Conservation (phyloP, 2,113 vertebrate species). For the Plectropomus leopardus region DNA sequence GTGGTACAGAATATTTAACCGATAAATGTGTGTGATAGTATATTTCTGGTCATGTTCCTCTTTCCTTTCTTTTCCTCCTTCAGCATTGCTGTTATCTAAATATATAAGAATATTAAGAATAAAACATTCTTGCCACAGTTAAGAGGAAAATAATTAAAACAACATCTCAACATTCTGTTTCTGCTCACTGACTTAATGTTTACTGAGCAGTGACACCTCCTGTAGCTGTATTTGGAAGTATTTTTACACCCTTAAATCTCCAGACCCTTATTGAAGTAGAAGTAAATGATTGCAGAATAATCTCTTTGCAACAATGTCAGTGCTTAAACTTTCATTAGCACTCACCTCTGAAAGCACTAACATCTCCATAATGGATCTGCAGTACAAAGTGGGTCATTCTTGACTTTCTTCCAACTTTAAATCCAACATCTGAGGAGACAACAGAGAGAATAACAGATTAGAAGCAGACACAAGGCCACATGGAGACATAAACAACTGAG, state of each 20-base stretch:
- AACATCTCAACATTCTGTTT: too few species aligned
- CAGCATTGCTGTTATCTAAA: too few species aligned
- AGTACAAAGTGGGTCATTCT: constrained; percentile 93
- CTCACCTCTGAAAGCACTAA: constrained; percentile 92
- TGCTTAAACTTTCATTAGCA: not conserved
- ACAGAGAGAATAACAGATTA: constrained; percentile 7
- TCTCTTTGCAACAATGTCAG: not conserved
- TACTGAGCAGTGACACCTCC: too few species aligned
- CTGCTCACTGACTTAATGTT: too few species aligned
- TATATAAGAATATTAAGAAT: too few species aligned
- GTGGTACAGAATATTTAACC: too few species aligned
- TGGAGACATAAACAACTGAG: not conserved
- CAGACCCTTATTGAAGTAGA: not conserved
- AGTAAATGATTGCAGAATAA: not conserved
- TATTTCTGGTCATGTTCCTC: too few species aligned
- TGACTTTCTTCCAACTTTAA: constrained; percentile 92
- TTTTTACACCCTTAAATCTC: not conserved
- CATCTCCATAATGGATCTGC: constrained; percentile 96
- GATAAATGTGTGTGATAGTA: too few species aligned
- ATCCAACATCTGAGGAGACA: constrained; percentile 90
- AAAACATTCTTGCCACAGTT: too few species aligned
- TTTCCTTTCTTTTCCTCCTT: too few species aligned
- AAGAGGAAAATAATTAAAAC: too few species aligned
- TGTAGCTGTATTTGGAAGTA: not conserved
- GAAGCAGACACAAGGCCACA: not conserved